A percentile compares a stretch with the other conserved stretches of the same genome.
These are phyloP conservation scores for Polypedilum pembai DNA, from an alignment of 1,140 invertebrate species.

Conservation along the genomic window DNA sequence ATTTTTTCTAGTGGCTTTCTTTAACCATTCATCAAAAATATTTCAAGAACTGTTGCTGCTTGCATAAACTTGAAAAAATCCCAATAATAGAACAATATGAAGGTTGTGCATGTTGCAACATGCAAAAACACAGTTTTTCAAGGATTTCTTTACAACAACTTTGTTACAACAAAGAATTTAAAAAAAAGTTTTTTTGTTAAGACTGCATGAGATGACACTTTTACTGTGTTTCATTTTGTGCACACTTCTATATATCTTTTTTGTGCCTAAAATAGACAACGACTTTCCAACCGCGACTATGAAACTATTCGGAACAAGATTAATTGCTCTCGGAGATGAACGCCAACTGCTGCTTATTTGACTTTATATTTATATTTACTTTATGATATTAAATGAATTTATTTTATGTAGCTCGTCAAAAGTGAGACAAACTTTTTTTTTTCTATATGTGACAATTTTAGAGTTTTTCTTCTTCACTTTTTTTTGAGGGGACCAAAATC, in stretches of 20 bases:
- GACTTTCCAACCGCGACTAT: slow-evolving; percentile 10
- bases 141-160: neutral
- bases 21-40: neutral
- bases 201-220: slow-evolving; percentile 3
- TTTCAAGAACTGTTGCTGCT: neutral
- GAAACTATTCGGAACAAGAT: slow-evolving; percentile 12
- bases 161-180: neutral
- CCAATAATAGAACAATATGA: neutral
- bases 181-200: neutral
- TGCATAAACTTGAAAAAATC: neutral
- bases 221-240: neutral
- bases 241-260: neutral
- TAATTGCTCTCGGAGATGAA: neutral
- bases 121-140: neutral
- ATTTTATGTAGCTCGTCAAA: too few relatives aligned
- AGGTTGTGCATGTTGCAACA: slow-evolving; percentile 1
- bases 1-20: neutral
- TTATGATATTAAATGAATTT: slow-evolving; percentile 4
- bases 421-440: too few relatives aligned
- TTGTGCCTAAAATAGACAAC: neutral
- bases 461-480: too few relatives aligned
- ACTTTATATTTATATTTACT: slow-evolving; percentile 7
- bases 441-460: too few relatives aligned
- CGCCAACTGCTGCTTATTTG: neutral
- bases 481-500: too few relatives aligned